phyloP scores from a whole-genome alignment of 2,113 vertebrate species.

The Dicaeum eximium region DNA sequence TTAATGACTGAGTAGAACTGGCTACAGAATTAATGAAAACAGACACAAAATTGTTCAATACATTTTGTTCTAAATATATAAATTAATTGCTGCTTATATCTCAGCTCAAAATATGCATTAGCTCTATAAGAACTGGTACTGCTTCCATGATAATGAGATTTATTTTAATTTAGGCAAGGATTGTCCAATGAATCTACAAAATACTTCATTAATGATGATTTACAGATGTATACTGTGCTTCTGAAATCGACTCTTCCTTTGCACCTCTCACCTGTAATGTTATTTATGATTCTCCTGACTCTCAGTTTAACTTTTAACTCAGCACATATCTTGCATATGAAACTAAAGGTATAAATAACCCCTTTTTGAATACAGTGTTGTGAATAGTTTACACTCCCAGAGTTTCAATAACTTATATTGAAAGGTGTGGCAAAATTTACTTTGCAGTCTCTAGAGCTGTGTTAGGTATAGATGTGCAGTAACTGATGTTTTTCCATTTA shows the following conservation, averaged over 20 bases:
- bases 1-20: neutral
- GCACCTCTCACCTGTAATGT: neutral
- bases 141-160: neutral
- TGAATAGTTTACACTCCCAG: neutral
- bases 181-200: neutral
- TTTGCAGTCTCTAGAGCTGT: neutral
- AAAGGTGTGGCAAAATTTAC: neutral
- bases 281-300: neutral
- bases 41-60: neutral
- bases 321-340: neutral
- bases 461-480: neutral
- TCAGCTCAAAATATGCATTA: neutral
- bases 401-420: neutral
- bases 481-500: neutral
- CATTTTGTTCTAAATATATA: neutral
- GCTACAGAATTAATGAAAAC: neutral
- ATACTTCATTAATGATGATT: neutral
- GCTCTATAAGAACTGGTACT: neutral
- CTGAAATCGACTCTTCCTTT: neutral
- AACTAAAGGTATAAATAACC: neutral
- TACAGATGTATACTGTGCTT: neutral
- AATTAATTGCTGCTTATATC: neutral
- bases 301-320: neutral
- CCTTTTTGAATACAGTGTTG: neutral
- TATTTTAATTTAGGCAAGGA: neutral